Base-by-base conservation (phyloP, 2,888 invertebrate genomes). In the Leptura quadrifasciata region DNA sequence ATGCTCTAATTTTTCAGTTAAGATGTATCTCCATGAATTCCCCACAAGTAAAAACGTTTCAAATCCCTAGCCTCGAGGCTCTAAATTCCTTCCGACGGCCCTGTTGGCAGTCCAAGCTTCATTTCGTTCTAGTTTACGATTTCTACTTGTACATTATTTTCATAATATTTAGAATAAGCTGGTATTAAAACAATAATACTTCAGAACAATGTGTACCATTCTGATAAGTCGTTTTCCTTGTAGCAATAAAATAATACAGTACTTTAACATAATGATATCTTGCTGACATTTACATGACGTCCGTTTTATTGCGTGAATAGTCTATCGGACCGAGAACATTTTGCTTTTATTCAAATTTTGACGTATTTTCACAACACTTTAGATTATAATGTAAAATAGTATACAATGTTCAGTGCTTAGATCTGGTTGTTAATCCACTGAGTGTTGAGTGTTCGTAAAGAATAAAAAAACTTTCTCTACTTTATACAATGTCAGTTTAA, bases 141-240 rank as follows among this genome's bases (percentile, higher is more conserved):
- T 63, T 39, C 12, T 39, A 18, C 63, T 63, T 39, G 10, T 5
- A 47, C 39, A 18, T n/a, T 17, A 39, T 63, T 39, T 63, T 39
- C 63, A 63, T 27, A 35, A 61, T 63, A 63, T 63, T 63, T 63
- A 63, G 63, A 63, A 63, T 63, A 63, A 18, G 35, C 63, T 35
- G 24, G 20, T 52, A 65, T 65, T 65, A 65, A 20, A 65, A 65
- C 65, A 69, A 69, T 58, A 54, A 21, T 67, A 58, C 58, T 39
- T 47, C 15, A 39, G 8, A 15, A 69, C 69, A 69, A 69, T 35
- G 58, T 21, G 17, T 18, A 35, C 15, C 35, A 58, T 58, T 60
- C 35, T 69, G 69, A 58, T 69, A 69, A 58, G 35, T 69, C 69
- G 21, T 39, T 69, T 69, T 69, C 39, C 58, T 69, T 69, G 58